Conservation (phyloP, 2,113 vertebrate genomes). For the Heptranchias perlo region DNA sequence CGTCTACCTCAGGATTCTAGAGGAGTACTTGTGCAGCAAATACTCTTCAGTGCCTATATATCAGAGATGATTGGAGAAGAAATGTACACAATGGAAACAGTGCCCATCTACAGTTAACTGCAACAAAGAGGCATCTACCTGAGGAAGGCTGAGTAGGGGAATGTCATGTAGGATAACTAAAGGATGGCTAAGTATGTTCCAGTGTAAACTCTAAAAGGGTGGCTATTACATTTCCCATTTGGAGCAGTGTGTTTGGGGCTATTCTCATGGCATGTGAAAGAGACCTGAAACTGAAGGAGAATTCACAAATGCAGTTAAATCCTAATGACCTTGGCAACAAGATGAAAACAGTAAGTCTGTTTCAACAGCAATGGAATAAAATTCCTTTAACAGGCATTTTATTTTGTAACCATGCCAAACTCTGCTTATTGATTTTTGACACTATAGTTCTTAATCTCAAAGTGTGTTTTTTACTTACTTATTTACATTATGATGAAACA, state of each 20-base stretch:
- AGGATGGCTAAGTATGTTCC: background rate
- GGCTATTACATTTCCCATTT: background rate
- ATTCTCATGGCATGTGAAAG: background rate
- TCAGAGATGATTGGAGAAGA: background rate
- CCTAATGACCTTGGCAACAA: background rate
- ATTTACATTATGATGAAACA: background rate
- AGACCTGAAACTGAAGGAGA: background rate
- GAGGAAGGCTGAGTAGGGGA: background rate
- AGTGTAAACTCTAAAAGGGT: background rate
- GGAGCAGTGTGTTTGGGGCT: background rate
- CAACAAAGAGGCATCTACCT: background rate
- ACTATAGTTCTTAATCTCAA: background rate
- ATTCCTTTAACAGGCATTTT: background rate
- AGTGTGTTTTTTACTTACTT: background rate
- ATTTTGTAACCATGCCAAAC: background rate
- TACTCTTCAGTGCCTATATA: background rate
- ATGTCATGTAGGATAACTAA: background rate
- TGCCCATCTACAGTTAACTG: too few species aligned
- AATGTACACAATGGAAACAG: background rate
- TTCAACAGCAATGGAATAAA: background rate
- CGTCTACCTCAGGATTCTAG: background rate
- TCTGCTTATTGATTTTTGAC: background rate
- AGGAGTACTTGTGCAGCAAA: background rate
- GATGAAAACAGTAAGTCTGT: background rate
- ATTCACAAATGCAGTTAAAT: background rate